Base-by-base conservation (phyloP, 2,888 invertebrate species). In the Pheosia tremula region DNA sequence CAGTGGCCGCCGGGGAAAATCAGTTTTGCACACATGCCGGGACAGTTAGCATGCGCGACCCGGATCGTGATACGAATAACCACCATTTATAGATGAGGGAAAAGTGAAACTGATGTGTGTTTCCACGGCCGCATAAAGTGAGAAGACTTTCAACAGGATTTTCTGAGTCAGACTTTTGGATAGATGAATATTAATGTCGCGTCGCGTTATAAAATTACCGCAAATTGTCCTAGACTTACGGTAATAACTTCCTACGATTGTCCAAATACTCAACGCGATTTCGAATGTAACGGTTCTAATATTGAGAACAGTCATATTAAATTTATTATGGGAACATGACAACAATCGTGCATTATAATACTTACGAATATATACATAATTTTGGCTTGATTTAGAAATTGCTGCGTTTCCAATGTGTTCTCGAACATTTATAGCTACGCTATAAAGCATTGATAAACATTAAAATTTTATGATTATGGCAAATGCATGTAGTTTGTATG, bases 61-160 rank as follows among this genome's bases (percentile, higher is more conserved):
- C 71, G 85, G 78, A 88, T 93, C 93, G 93, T 93, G 93, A 86
- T 83, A 80, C 79, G 91, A 90, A 91, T 93, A 56, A 87, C 85
- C 80, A 81, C 85, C 84, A 82, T 84, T 81, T 82, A 81, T 82
- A 87, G 85, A 88, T 85, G 86, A 85, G 87, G 83, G 89, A 92
- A 90, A 93, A 93, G 93, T 91, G 91, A 93, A 93, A 91, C 88
- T 90, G 89, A 90, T 91, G 86, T 83, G 81, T 82, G 77, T 81
- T 87, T 82, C 83, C 81, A 79, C 80, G 77, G 75, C 80, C 73
- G 80, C 82, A 81, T 82, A 79, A 81, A 86, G 83, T 83, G 83
- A 84, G 77, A 72, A 81, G 81, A 90, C 92, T 92, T 92, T 92
- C 92, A 86, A 90, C 89, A 90, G 91, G 90, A 91, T 87, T 84